Percentiles rank a stretch among this genome's conserved stretches.
Conservation (phyloP, 2,797 vertebrate species). For the Rhinichthys osculus region DNA sequence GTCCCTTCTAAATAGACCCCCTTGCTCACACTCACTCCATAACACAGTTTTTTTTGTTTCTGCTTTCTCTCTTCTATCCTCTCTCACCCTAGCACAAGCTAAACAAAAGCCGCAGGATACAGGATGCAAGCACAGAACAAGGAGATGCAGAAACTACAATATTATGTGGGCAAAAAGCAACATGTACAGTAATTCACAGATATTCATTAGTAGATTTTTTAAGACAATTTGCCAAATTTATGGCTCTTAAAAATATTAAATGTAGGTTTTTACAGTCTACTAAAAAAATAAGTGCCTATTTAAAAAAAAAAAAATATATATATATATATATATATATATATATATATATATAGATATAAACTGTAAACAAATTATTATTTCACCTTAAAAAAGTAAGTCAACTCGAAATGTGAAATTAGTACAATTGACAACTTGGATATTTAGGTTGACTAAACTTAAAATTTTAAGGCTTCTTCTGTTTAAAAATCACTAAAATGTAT, state of each 20-base stretch:
- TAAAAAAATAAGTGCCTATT: neutral
- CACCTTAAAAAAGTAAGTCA: no score
- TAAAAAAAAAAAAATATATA: neutral
- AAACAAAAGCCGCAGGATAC: slow-evolving; percentile 2
- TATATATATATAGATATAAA: no score
- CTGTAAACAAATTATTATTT: no score
- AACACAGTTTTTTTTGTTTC: neutral
- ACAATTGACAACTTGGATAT: no score
- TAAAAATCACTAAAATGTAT: neutral
- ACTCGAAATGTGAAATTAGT: no score
- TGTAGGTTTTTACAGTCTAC: neutral
- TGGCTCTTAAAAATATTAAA: neutral
- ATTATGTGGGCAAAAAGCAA: neutral
- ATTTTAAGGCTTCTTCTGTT: no score
- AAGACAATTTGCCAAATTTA: neutral
- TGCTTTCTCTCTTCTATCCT: neutral
- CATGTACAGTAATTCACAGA: neutral
- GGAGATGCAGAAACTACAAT: neutral
- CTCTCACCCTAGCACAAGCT: slow-evolving; percentile 19
- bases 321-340: no score
- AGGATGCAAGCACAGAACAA: slow-evolving; percentile 29
- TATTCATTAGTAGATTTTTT: neutral
- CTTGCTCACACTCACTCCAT: neutral
- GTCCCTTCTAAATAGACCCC: slow-evolving; percentile 17
- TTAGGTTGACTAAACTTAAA: no score